phyloP scores from a whole-genome alignment of 2,888 invertebrate genomes.

The Melipona bicolor region DNA sequence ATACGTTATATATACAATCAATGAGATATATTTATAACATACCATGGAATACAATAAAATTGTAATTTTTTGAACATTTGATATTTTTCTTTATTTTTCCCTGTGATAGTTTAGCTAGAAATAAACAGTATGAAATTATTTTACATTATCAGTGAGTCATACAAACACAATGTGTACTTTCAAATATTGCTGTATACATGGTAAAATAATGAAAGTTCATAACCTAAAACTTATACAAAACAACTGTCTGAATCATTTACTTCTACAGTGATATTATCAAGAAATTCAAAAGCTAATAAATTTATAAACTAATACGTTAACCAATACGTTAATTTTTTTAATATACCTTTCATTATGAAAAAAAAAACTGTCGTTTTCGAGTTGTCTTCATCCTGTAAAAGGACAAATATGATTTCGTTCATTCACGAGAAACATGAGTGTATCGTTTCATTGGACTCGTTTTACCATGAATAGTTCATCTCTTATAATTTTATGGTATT shows the following conservation, averaged over 20 bases:
- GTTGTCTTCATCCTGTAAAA: not conserved
- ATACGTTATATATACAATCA: slow-evolving; percentile 31
- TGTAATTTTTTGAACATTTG: slow-evolving; percentile 24
- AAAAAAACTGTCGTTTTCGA: not conserved
- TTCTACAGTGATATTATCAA: not conserved
- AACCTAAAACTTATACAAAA: slow-evolving; percentile 20
- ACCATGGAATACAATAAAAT: slow-evolving; percentile 60
- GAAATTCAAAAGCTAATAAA: not conserved
- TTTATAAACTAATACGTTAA: not conserved
- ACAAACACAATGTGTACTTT: slow-evolving; percentile 21
- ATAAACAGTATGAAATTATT: not conserved
- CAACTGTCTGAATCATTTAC: not conserved
- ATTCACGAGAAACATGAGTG: not conserved
- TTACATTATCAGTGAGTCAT: slow-evolving; percentile 14
- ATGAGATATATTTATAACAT: slow-evolving; percentile 65
- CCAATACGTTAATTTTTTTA: not conserved
- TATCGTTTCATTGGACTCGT: not conserved
- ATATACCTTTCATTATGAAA: slow-evolving; percentile 14
- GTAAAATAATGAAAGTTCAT: slow-evolving; percentile 1
- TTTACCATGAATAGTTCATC: not conserved
- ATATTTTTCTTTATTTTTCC: not conserved
- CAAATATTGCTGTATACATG: not conserved
- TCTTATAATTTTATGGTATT: not conserved
- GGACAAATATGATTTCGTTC: not conserved
- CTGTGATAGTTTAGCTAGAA: not conserved